phyloP scores from a whole-genome alignment of 2,113 vertebrate genomes.

The Ochotona princeps region DNA sequence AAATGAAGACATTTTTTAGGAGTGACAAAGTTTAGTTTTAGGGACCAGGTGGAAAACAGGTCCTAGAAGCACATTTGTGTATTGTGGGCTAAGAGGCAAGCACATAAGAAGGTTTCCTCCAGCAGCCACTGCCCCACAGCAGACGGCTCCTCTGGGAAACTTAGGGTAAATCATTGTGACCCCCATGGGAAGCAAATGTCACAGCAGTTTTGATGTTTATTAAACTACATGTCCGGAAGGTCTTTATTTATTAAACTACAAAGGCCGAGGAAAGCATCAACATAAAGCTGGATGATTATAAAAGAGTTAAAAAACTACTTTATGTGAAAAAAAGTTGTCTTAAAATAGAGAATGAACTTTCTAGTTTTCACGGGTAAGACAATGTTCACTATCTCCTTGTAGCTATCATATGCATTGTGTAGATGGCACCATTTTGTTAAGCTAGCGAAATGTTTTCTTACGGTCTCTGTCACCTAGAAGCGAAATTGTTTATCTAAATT shows the following conservation, averaged over 20 bases:
- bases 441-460: constrained; percentile 6
- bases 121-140: neutral
- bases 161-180: neutral
- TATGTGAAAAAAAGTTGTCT: neutral
- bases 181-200: neutral
- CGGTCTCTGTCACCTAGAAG: neutral
- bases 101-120: neutral
- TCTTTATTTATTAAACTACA: neutral
- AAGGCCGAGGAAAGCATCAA: neutral
- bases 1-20: neutral
- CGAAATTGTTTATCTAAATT: neutral
- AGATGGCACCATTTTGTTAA: neutral
- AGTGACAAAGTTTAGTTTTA: neutral
- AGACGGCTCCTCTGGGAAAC: too few relatives aligned
- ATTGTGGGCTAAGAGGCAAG: neutral
- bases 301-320: neutral
- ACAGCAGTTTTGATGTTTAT: neutral
- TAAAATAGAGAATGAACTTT: neutral
- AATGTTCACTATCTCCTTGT: neutral
- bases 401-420: neutral
- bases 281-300: neutral
- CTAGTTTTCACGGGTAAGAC: neutral
- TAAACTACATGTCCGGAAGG: too few relatives aligned
- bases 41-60: neutral
- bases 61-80: neutral